phyloP scores from a whole-genome alignment of 2,113 vertebrate genomes.

The Catharus minimus region DNA sequence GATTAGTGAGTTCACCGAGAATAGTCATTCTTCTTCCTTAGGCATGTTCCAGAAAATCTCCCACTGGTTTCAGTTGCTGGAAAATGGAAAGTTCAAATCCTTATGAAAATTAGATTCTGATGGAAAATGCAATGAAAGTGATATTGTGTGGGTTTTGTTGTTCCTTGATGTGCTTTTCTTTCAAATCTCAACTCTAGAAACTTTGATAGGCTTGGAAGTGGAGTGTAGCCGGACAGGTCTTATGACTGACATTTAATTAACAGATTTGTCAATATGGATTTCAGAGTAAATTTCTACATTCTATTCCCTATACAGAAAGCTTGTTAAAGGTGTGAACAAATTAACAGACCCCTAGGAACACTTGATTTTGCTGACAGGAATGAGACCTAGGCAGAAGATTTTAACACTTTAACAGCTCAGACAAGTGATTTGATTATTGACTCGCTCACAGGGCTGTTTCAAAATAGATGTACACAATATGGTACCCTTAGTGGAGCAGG shows the following conservation, averaged over 20 bases:
- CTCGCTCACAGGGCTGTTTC: neutral
- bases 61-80: neutral
- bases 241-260: slow-evolving; percentile 11
- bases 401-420: neutral
- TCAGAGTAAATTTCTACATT: neutral
- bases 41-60: neutral
- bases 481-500: neutral
- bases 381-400: neutral
- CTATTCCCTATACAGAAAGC: neutral
- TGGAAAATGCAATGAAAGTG: neutral
- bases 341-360: neutral
- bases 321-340: neutral
- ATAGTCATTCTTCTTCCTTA: neutral
- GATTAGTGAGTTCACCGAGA: neutral
- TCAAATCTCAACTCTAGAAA: neutral
- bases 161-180: neutral
- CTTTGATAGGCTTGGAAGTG: neutral
- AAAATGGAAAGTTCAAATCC: neutral
- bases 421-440: neutral
- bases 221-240: neutral
- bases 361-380: neutral
- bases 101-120: neutral
- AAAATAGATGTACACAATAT: neutral
- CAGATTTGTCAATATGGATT: neutral
- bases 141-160: neutral